These are phyloP conservation scores for Papilio glaucus DNA, from an alignment of 1,140 invertebrate species.

Conservation along the genomic window DNA sequence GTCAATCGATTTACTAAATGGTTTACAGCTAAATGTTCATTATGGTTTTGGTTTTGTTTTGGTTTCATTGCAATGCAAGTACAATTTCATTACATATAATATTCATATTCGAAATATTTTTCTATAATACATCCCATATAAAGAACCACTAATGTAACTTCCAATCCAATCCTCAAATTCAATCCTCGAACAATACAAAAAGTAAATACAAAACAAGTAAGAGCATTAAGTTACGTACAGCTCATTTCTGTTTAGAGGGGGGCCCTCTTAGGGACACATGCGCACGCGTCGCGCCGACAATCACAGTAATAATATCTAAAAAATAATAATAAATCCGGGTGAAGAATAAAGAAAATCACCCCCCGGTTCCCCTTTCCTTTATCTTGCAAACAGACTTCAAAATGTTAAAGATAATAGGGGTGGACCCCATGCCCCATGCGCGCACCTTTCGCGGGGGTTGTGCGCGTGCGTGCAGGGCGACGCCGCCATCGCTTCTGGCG, in stretches of 20 bases:
- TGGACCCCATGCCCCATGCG: conserved; percentile 61
- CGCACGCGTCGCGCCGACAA: conserved; percentile 76
- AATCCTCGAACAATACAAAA: conserved; percentile 76
- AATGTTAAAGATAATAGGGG: conserved; percentile 82
- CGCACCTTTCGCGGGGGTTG: conserved; percentile 78
- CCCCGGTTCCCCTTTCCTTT: conserved; percentile 79
- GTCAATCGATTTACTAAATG: conserved; percentile 12
- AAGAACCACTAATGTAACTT: conserved; percentile 72
- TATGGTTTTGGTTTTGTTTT: background rate
- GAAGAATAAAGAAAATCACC: conserved; percentile 83
- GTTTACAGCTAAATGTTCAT: background rate
- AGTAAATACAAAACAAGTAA: conserved; percentile 73
- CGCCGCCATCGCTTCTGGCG: conserved; percentile 62
- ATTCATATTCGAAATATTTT: conserved; percentile 45
- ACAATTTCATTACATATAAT: background rate
- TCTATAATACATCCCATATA: conserved; percentile 49
- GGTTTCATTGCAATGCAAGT: background rate
- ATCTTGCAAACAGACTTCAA: conserved; percentile 82
- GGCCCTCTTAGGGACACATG: conserved; percentile 72
- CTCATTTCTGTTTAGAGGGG: conserved; percentile 59
- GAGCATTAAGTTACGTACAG: conserved; percentile 70
- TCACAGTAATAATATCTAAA: conserved; percentile 83
- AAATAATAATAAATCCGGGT: conserved; percentile 83
- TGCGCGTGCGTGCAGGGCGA: conserved; percentile 55
- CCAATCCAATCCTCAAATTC: too few species aligned